These are phyloP conservation scores for Andricus grossulariae DNA, from an alignment of 1,140 invertebrate genomes.

Conservation along the genomic window DNA sequence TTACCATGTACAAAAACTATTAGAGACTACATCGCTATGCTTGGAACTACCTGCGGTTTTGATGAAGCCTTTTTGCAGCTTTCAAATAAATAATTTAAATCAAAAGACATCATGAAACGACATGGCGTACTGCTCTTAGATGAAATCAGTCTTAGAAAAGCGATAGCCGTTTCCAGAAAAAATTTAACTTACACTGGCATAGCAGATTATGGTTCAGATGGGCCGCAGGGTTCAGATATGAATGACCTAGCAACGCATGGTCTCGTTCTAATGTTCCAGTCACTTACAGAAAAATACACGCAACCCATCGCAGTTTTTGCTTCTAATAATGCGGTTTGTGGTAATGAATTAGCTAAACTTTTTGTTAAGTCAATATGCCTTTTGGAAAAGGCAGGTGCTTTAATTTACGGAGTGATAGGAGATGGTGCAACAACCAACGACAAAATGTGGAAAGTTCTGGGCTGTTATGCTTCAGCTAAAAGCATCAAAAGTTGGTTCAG, in stretches of 20 bases:
- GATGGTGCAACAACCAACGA: conserved; percentile 42
- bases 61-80: conserved; percentile 41
- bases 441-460: conserved; percentile 38
- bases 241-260: conserved; percentile 43
- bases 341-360: conserved; percentile 41
- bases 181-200: conserved; percentile 39
- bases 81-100: conserved; percentile 35
- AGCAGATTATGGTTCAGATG: conserved; percentile 40
- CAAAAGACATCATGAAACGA: conserved; percentile 34
- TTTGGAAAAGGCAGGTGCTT: conserved; percentile 45
- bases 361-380: conserved; percentile 39
- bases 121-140: conserved; percentile 43
- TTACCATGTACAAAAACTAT: conserved; percentile 47
- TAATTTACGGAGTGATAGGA: conserved; percentile 46
- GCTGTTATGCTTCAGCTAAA: neutral
- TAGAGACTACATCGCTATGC: conserved; percentile 33
- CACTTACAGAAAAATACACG: conserved; percentile 37
- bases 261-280: conserved; percentile 44
- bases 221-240: conserved; percentile 4
- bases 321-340: conserved; percentile 36
- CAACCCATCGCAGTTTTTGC: conserved; percentile 45
- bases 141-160: conserved; percentile 45
- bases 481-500: conserved; percentile 45
- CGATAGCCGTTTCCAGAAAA: conserved; percentile 23
- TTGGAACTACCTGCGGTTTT: conserved; percentile 39